Base-by-base conservation (phyloP, 2,797 vertebrate species). In the Columba guinea region DNA sequence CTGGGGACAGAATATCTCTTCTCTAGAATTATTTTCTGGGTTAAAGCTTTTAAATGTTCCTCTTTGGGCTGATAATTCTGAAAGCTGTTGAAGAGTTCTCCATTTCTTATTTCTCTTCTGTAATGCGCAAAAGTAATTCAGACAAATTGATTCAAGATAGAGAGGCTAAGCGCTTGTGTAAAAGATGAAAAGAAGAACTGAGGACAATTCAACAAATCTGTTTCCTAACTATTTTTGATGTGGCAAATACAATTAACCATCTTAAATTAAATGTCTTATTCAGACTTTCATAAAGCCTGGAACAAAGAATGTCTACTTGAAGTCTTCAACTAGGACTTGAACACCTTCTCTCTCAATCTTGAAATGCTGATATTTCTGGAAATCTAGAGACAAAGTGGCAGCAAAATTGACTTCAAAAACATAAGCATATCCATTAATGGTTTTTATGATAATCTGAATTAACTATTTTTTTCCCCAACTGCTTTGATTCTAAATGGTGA, bases 31-130 rank as follows among this genome's bases (percentile, higher is more conserved):
- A 41, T 69, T 77, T 84, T 69, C 65, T 87, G 18, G 27, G 60
- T 93, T 59, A 84, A 20, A 21, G 41, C 59, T 84, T 68, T 86
- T 94, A 62, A 84, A 49, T 20, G 20, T 74, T 71, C 71, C 87
- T 77, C 74, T 67, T 51, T n/a, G 8, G 44, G 52, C 27, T 65
- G 74, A 19, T 20, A 71, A 44, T 32, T 52, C 44, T 90, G 80
- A 22, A 37, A 53, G 48, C n/a, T 93, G 87, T 48, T 65, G 76
- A 70, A 96, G 74, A 30, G 68, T 78, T 63, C 34, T 92, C 98
- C 98, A 98, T 67, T 74, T 94, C 51, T 98, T 97, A 84, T 96
- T 98, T 91, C 98, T 98, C 88, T 97, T 98, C 98, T 98, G 92
- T 62, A 89, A 64, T 13, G 70, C 32, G 16, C 32, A 13, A 70